Evolutionary conservation across 2,888 invertebrate genomes (phyloP), one percentile per base, ranked within the genome.

Genomic region (Coremacera marginata): DNA sequence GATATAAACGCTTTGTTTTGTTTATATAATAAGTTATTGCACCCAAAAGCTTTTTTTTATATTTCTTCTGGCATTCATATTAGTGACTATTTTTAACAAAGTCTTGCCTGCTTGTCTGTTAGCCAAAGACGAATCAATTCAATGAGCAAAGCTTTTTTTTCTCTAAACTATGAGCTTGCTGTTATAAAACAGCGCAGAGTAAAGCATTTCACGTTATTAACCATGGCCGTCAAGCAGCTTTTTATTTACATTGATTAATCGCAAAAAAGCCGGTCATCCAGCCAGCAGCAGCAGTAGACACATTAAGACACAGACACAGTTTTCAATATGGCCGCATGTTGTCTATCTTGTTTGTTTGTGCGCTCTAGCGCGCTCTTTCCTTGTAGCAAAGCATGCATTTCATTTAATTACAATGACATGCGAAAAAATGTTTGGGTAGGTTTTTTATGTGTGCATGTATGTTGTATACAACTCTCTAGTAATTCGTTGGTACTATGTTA

Each of bases 221-320:
- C 63, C 31, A 63, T 31, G 52, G 70, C 31, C 70, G 16, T 34
- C 37, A 57, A 25, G 51, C 57, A 22, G 57, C 57, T 9, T 44
- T 60, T 62, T 31, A 14, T 19, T 62, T 31, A 25, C 51, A 63
- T 19, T 19, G 9, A 25, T 27, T 57, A 44, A 44, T 57, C 73
- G 37, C 68, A 34, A 34, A 77, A 78, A 78, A 76, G 77, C 80
- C 80, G 80, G 80, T 77, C 80, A 80, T 77, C 31, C 44, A 77
- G 75, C 75, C 68, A 44, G 72, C 5, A 31, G 31, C 31, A 31
- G 31, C 77, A 70, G 5, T 51, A 77, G 80, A 78, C 78, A 77
- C 77, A 80, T 77, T 78, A 77, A 80, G 77, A 78, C 77, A 76
- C 75, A 77, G 78, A 80, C 80, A 80, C 75, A 79, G 71, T 78